Evolutionary conservation across 2,113 vertebrate species (phyloP), one percentile per base, ranked within the genome.

Genomic region (Podarcis muralis): DNA sequence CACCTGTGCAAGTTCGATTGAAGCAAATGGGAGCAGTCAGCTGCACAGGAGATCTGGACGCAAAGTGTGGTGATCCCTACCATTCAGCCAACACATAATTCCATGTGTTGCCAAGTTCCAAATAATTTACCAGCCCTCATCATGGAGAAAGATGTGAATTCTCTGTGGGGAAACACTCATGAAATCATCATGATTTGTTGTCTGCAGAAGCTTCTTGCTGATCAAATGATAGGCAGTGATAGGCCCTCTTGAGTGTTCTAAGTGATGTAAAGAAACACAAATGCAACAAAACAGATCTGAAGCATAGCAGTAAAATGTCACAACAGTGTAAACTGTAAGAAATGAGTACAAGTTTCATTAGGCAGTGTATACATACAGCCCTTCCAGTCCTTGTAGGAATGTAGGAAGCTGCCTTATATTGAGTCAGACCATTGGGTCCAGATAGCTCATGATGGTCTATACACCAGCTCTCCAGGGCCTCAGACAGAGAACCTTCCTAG

Each of bases 211-310:
- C 62, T 40, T 30, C 37, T 69, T 27, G 16, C 81, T 59, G 81
- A 69, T 83, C 65, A 83, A 83, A 83, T 83, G 81, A 83, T 69
- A 68, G 81, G 35, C 81, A 43, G 62, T 48, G n/a, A 79, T 86
- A 22, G 76, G 48, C 53, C 40, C 66, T 68, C 75, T 68, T 79
- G 76, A 86, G 85, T 48, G 35, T 13, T 69, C 65, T 43, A 83
- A 68, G 65, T 68, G 62, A 69, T 83, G 35, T 69, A 40, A 69
- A 68, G 65, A 83, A 83, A 69, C 40, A 83, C 62, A 83, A 83
- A 86, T 53, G 65, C 20, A 69, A 76, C 74, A 86, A 82, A 82
- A 37, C 30, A 69, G 68, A 86, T 69, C 35, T 43, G 37, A 69
- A 79, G 30, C 40, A 79, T 53, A 23, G 77, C 35, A 79, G 40